Evolutionary conservation across 2,797 vertebrate genomes (phyloP), one percentile per base, ranked within the genome.

Genomic region (Propithecus deckenii): DNA sequence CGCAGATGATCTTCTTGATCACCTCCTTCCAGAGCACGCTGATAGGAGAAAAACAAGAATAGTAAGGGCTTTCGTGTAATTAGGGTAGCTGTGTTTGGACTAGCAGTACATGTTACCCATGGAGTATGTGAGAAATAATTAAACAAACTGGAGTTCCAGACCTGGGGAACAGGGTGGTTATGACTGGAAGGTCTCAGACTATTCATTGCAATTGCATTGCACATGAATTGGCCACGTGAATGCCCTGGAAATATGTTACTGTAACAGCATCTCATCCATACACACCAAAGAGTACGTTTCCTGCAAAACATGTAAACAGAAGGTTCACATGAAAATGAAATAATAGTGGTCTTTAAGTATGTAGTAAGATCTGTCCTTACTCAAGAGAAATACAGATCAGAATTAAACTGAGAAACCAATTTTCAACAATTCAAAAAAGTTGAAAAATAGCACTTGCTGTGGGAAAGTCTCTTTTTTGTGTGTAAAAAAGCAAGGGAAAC

Each of bases 1-100:
- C 0, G 99, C 99, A 32, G 99, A 99, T 0, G 99, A 99, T 18
- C 98, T 99, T 28, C 97, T 99, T 85, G 99, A 99, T 22, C 99
- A 99, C 97, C 99, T 99, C 1, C 99, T 99, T 41, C 99, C 99
- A 61, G 99, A 55, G 38, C 30, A 20, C 6, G 25, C 20, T 7
- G 13, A 41, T 30, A 41, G 1, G 88, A 67, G 88, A 57, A 90
- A 80, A 61, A 43, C 35, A 28, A 43, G 28, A 13, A 67, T 50
- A 30, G 9, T 80, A 55, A 57, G 43, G 48, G 30, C 20, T 69
- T n/a, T 55, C 11, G 2, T 22, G 17, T 57, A n/a, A 80, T 43
- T 80, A 12, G 17, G 32, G 15, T 20, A 11, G 38, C 7, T 30
- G 65, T 20, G 32, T 59, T 59, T 38, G 32, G 78, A 46, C 65